phyloP scores from a whole-genome alignment of 2,888 invertebrate genomes.

The Sarcophaga rosellei region DNA sequence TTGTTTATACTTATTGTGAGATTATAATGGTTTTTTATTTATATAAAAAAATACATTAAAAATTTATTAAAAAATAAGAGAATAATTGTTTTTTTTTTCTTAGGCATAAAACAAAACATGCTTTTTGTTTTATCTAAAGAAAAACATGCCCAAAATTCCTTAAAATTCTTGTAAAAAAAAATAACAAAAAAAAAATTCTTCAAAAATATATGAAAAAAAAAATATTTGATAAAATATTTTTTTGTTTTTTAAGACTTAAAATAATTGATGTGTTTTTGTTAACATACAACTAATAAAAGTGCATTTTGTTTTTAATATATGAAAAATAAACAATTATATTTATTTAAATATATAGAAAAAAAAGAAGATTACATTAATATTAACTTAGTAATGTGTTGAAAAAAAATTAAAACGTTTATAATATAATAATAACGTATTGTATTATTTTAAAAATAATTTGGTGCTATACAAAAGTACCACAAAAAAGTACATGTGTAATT shows the following conservation, averaged over 20 bases:
- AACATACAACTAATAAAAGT: slow-evolving; percentile 49
- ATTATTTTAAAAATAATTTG: slow-evolving; percentile 38
- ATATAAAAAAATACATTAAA: background rate
- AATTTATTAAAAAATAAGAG: background rate
- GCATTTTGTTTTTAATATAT: slow-evolving; percentile 31
- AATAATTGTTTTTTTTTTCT: background rate
- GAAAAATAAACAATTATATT: slow-evolving; percentile 29
- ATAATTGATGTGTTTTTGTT: slow-evolving; percentile 6
- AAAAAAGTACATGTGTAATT: slow-evolving; percentile 40
- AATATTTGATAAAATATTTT: slow-evolving; percentile 15
- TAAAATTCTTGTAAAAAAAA: background rate
- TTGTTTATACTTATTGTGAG: too few species aligned
- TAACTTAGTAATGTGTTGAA: slow-evolving; percentile 20
- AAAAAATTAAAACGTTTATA: slow-evolving; percentile 10
- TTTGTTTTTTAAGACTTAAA: slow-evolving; percentile 4
- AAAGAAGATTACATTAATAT: slow-evolving; percentile 53
- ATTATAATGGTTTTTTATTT: slow-evolving; percentile 25
- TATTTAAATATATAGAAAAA: slow-evolving; percentile 22
- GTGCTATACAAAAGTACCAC: slow-evolving; percentile 64
- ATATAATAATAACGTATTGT: too few species aligned
- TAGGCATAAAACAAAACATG: slow-evolving; percentile 48
- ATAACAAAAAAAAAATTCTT: slow-evolving; percentile 5
- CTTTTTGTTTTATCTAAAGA: slow-evolving; percentile 46
- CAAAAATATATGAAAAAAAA: slow-evolving; percentile 28
- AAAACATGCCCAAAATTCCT: slow-evolving; percentile 43